Conservation (phyloP, 2,888 invertebrate species). For the Caenorhabditis sp. region DNA sequence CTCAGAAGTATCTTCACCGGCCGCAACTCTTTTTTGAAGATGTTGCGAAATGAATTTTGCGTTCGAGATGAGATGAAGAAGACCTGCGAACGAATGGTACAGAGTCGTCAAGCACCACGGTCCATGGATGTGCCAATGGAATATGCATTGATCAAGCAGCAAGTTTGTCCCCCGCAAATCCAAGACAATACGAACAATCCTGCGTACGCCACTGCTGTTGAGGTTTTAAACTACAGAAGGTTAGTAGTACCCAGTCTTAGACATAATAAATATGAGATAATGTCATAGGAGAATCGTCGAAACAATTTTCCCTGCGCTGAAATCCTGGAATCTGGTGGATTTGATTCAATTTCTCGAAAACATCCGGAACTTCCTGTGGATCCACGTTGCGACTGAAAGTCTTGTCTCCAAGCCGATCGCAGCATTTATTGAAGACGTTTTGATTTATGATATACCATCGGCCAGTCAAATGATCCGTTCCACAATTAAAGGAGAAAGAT, state of each 20-base stretch:
- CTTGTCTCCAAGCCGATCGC: conserved; percentile 12
- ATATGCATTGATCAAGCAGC: conserved; percentile 36
- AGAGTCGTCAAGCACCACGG: conserved; percentile 41
- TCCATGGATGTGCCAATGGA: conserved; percentile 34
- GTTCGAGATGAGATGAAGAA: conserved; percentile 50
- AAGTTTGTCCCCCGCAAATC: conserved; percentile 19
- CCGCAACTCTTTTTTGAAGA: conserved; percentile 23
- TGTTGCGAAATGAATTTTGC: conserved; percentile 33
- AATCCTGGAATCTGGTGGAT: conserved; percentile 16
- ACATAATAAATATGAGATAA: not conserved
- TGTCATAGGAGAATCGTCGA: conserved; percentile 2
- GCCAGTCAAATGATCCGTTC: conserved; percentile 52
- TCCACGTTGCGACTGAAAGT: conserved; percentile 61
- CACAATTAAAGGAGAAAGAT: conserved; percentile 37
- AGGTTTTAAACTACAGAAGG: conserved; percentile 3
- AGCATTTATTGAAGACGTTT: not conserved
- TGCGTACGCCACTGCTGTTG: not conserved
- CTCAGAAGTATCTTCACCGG: conserved; percentile 33
- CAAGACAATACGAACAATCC: conserved; percentile 28
- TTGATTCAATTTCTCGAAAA: conserved; percentile 27
- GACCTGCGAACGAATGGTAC: conserved; percentile 31
- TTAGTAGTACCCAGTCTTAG: too few relatives aligned
- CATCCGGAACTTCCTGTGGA: conserved; percentile 53
- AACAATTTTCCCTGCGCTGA: not conserved
- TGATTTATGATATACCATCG: conserved; percentile 3